phyloP scores from a whole-genome alignment of 2,888 invertebrate species.

The Drosophila longiperda region DNA sequence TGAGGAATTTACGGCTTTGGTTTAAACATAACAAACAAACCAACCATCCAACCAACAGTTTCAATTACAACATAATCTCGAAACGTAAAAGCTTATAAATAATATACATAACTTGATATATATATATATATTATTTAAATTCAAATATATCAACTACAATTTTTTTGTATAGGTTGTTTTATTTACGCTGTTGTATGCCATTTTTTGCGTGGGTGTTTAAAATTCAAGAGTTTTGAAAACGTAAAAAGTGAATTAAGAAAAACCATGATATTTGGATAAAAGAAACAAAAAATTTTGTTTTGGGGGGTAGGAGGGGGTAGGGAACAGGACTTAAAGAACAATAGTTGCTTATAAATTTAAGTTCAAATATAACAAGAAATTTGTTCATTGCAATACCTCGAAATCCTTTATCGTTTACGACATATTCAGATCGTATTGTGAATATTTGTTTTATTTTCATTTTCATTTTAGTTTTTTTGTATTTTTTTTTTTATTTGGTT shows the following conservation, averaged over 20 bases:
- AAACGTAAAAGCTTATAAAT: slow-evolving; percentile 55
- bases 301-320: background rate
- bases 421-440: slow-evolving; percentile 66
- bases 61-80: slow-evolving; percentile 52
- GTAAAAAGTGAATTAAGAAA: slow-evolving; percentile 43
- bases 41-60: slow-evolving; percentile 74
- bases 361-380: slow-evolving; percentile 79
- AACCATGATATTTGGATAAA: slow-evolving; percentile 28
- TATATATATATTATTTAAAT: slow-evolving; percentile 57
- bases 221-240: slow-evolving; percentile 47
- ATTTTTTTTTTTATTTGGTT: slow-evolving; percentile 33
- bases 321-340: slow-evolving; percentile 65
- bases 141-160: slow-evolving; percentile 62
- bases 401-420: slow-evolving; percentile 83
- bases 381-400: slow-evolving; percentile 84
- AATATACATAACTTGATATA: slow-evolving; percentile 53
- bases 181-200: slow-evolving; percentile 42
- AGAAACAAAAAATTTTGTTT: slow-evolving; percentile 38
- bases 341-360: slow-evolving; percentile 79
- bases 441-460: slow-evolving; percentile 52
- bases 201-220: slow-evolving; percentile 45
- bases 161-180: slow-evolving; percentile 35
- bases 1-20: slow-evolving; percentile 58
- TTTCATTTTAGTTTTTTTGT: slow-evolving; percentile 27
- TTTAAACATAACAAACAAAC: slow-evolving; percentile 71